Evolutionary conservation across 2,888 invertebrate species (phyloP).

Genomic region (Drosophila melanosoma): DNA sequence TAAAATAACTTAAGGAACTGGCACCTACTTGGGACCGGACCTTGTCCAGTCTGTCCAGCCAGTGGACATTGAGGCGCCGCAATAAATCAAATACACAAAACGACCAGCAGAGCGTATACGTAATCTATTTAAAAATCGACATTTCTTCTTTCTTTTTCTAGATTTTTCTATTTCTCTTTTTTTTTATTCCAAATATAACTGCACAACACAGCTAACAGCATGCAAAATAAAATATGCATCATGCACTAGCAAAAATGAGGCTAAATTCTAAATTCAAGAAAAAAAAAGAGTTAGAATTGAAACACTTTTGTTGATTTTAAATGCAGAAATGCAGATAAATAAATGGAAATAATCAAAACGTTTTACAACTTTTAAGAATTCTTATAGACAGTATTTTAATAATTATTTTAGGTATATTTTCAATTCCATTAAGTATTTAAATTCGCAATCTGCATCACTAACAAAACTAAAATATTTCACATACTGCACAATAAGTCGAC

Average conservation of each 20-base stretch:
- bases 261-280: background rate
- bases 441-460: too few relatives aligned
- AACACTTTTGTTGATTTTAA: background rate
- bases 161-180: too few relatives aligned
- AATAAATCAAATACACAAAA: constrained; percentile 65
- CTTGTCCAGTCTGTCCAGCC: constrained; percentile 9
- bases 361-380: too few relatives aligned
- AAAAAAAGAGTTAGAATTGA: background rate
- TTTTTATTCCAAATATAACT: constrained; percentile 37
- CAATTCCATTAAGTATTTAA: too few relatives aligned
- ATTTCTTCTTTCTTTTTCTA: constrained; percentile 9
- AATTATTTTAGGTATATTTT: too few relatives aligned
- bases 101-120: constrained; percentile 59
- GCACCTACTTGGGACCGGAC: constrained; percentile 61
- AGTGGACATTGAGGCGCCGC: constrained; percentile 68
- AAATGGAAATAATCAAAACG: background rate
- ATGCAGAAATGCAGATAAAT: background rate
- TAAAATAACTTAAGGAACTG: constrained; percentile 78
- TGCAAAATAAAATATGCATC: constrained; percentile 30
- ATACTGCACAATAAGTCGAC: too few relatives aligned
- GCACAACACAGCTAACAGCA: constrained; percentile 21
- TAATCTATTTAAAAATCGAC: constrained; percentile 73
- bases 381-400: too few relatives aligned
- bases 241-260: constrained; percentile 2
- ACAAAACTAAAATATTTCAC: too few relatives aligned